Base-by-base conservation (phyloP, 1,140 invertebrate genomes). In the Diuraphis noxia region DNA sequence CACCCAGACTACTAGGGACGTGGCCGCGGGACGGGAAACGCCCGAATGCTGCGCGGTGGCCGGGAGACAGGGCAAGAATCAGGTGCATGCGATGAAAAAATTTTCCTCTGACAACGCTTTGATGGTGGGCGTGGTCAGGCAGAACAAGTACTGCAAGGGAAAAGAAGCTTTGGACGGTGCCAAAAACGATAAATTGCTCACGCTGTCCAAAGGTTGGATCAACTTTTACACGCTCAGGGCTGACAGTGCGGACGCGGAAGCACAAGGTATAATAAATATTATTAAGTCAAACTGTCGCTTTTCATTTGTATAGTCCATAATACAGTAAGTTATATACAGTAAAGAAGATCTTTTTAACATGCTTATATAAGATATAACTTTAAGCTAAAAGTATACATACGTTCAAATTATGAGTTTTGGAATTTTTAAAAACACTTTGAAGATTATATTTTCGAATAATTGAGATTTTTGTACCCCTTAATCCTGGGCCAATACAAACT, bases 171-270 rank as follows among this genome's bases (percentile, higher is more conserved):
- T 91, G 25, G 89, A 82, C 21, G 88, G 72, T 0, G 13, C 77
- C 34, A 91, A 92, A 85, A 92, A 92, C 41, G 93, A 93, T 84
- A 93, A 93, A 25, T 91, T 93, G 23, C 40, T 93, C 5, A 93
- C 93, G 1, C 85, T 93, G 21, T 93, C 93, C 25, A 93, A 93
- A 84, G 93, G 93, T 25, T 94, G 93, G 93, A 93, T 94, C 30
- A 93, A 94, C 89, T 94, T 94, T 90, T 94, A 94, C 85, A 88
- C 93, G 25, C 89, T 94, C 17, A 92, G 92, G 82, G 72, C 84
- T 0, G 93, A 93, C 36, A 93, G 92, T 82, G 85, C 92, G 23
- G 93, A 93, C 23, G 63, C 72, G 8, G 92, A 92, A 4, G 43
- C 72, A 38, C 49, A 49, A 46, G 93, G 93, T 86, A 89, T 23